Conservation (phyloP, 2,888 invertebrate genomes). For the Nymphalis c-album region DNA sequence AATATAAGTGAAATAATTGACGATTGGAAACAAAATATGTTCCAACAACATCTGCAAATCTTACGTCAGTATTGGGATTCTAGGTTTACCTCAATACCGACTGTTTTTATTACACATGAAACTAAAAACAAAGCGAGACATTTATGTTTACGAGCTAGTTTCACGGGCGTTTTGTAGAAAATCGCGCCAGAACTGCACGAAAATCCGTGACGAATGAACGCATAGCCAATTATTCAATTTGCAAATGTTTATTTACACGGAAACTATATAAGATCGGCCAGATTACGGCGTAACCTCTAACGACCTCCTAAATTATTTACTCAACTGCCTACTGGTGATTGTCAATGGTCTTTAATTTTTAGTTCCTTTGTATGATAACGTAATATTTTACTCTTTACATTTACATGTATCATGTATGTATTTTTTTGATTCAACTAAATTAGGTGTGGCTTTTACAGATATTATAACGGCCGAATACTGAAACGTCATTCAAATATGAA, state of each 20-base stretch:
- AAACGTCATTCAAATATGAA: too few relatives aligned
- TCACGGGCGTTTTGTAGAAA: constrained; percentile 31
- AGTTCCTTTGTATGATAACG: too few relatives aligned
- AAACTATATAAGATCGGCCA: constrained; percentile 19
- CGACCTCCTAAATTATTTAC: constrained; percentile 21
- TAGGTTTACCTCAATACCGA: constrained; percentile 12
- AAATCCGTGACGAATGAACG: constrained; percentile 16
- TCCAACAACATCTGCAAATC: constrained; percentile 14
- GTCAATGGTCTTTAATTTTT: neutral
- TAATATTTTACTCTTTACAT: too few relatives aligned
- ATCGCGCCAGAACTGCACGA: constrained; percentile 20
- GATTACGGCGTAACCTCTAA: constrained; percentile 20
- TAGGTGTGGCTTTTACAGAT: too few relatives aligned
- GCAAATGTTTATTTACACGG: constrained; percentile 27
- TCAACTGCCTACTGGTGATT: neutral
- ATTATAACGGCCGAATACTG: too few relatives aligned
- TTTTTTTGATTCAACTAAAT: too few relatives aligned
- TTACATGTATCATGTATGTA: too few relatives aligned
- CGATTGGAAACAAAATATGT: constrained; percentile 10
- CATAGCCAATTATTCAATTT: constrained; percentile 30
- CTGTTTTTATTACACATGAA: constrained; percentile 18
- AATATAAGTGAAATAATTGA: neutral
- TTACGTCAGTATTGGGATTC: constrained; percentile 5
- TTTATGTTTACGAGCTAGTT: constrained; percentile 34
- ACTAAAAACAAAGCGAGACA: constrained; percentile 30